Conservation (phyloP, 2,113 vertebrate species). For the Ursus arctos region DNA sequence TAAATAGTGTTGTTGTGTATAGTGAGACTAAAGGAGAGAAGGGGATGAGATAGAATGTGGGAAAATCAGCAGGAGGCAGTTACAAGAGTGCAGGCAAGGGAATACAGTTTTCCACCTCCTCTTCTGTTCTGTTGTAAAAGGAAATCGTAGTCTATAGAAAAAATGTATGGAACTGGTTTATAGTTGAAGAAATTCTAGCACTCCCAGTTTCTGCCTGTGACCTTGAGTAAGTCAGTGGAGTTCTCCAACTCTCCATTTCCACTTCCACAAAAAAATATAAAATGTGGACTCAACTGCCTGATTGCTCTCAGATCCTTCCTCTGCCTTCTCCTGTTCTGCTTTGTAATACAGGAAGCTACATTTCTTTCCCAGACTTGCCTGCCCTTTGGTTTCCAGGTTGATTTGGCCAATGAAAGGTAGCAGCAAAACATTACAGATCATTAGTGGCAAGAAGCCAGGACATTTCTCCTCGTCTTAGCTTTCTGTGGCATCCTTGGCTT, state of each 20-base stretch:
- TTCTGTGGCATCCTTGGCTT: background rate
- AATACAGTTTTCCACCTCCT: background rate
- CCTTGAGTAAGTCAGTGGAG: background rate
- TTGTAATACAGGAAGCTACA: background rate
- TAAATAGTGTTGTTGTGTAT: background rate
- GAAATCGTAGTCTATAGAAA: background rate
- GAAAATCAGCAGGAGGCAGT: background rate
- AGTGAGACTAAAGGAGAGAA: background rate
- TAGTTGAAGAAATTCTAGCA: constrained; percentile 25
- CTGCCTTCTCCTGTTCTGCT: background rate
- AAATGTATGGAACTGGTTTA: background rate
- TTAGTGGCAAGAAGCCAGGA: background rate
- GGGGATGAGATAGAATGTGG: background rate
- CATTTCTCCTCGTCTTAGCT: background rate
- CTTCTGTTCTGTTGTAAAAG: background rate
- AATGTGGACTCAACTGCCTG: background rate
- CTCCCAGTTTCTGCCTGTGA: background rate
- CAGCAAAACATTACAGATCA: background rate
- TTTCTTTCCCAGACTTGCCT: constrained; percentile 35
- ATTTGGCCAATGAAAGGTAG: background rate
- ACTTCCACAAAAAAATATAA: background rate
- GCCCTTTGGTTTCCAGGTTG: background rate
- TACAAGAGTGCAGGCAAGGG: background rate
- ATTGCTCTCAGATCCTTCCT: background rate
- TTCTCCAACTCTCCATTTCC: background rate